phyloP scores from a whole-genome alignment of 2,888 invertebrate genomes.

The Amphimallon solstitiale region DNA sequence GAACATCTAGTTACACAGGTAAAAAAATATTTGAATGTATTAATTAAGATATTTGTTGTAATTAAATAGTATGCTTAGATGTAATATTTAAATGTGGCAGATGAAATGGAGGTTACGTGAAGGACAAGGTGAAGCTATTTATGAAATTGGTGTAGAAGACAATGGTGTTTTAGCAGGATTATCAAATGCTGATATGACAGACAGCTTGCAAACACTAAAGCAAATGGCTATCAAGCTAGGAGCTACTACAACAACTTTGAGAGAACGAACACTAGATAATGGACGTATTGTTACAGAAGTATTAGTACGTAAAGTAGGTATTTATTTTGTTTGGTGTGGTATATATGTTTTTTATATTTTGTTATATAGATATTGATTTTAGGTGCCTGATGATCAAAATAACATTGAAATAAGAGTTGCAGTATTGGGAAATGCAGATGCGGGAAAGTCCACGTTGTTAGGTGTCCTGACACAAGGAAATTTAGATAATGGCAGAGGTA shows the following conservation, averaged over 20 bases:
- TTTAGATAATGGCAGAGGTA: conserved; percentile 94
- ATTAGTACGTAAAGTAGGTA: conserved; percentile 81
- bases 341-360: conserved; percentile 53
- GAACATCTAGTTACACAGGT: conserved; percentile 98
- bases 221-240: conserved; percentile 90
- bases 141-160: conserved; percentile 95
- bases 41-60: too few species aligned
- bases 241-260: conserved; percentile 81
- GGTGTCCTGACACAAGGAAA: conserved; percentile 97
- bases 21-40: conserved; percentile 34
- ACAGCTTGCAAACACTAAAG: conserved; percentile 84
- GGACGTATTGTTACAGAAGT: conserved; percentile 85
- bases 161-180: conserved; percentile 89
- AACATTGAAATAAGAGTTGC: conserved; percentile 91
- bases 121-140: conserved; percentile 96
- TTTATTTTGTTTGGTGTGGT: too few species aligned
- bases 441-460: conserved; percentile 95
- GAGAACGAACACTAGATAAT: conserved; percentile 70
- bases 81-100: conserved; percentile 58
- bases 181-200: conserved; percentile 83
- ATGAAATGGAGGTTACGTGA: conserved; percentile 98
- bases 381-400: conserved; percentile 88
- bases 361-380: conserved; percentile 15
- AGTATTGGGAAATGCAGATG: conserved; percentile 94
- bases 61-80: too few species aligned